Conservation (phyloP, 1,140 invertebrate species). For the Nasonia longicornis region DNA sequence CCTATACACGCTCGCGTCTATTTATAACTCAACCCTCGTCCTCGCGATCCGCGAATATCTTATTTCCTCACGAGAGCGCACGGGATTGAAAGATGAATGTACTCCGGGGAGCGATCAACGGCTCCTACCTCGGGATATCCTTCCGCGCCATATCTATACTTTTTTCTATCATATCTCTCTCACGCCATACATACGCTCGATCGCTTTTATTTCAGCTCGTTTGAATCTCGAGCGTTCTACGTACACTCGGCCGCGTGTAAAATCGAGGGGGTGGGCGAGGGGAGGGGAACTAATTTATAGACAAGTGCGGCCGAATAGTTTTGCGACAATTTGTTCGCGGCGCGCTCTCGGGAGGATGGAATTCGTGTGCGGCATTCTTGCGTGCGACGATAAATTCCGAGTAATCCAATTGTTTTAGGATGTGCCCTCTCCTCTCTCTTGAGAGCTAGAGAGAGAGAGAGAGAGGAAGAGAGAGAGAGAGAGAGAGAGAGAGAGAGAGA, state of each 20-base stretch:
- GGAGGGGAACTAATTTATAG: conserved; percentile 12
- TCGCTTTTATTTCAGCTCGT: background rate
- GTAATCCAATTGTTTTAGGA: conserved; percentile 49
- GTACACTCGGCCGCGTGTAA: background rate
- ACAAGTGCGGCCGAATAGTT: conserved; percentile 23
- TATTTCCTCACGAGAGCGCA: conserved; percentile 39
- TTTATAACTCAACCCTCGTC: conserved; percentile 45
- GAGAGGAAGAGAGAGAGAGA: too few relatives aligned
- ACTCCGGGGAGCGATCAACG: conserved; percentile 22
- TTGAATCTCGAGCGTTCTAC: background rate
- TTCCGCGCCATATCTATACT: background rate
- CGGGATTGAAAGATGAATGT: conserved; percentile 39
- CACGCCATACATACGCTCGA: too few relatives aligned
- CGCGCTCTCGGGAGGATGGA: conserved; percentile 1
- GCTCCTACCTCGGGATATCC: background rate
- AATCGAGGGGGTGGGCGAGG: background rate
- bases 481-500: background rate
- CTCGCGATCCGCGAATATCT: conserved; percentile 43
- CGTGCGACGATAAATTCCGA: conserved; percentile 50
- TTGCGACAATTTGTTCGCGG: conserved; percentile 39
- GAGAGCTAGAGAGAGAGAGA: too few relatives aligned
- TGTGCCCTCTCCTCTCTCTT: background rate
- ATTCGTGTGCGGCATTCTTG: conserved; percentile 42
- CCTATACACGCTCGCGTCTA: conserved; percentile 29
- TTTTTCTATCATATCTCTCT: background rate